Percentiles rank a stretch among this genome's conserved stretches.
phyloP scores from a whole-genome alignment of 1,140 invertebrate genomes.

The Pinna nobilis region DNA sequence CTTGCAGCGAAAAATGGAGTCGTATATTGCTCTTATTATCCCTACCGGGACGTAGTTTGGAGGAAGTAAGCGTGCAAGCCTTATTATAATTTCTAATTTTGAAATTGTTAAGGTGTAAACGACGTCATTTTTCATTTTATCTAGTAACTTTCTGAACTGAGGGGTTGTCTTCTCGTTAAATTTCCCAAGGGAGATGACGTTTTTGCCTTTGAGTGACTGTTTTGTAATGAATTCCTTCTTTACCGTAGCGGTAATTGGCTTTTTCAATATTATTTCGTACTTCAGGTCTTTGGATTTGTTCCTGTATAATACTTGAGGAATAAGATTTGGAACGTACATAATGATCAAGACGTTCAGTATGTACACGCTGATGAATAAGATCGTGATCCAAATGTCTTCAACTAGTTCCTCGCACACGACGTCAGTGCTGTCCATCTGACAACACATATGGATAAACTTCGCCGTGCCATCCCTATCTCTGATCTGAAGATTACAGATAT shows the following conservation, averaged over 20 bases:
- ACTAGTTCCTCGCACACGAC: conserved; percentile 43
- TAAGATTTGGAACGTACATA: conserved; percentile 52
- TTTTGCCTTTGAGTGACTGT: not conserved
- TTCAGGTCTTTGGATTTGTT: conserved; percentile 8
- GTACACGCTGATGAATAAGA: conserved; percentile 46
- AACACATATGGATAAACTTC: conserved; percentile 55
- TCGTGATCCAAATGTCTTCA: conserved; percentile 48
- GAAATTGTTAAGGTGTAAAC: conserved; percentile 32
- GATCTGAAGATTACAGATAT: conserved; percentile 56
- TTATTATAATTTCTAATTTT: conserved; percentile 44
- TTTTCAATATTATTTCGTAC: conserved; percentile 19
- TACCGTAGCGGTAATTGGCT: not conserved
- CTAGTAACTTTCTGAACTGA: conserved; percentile 13
- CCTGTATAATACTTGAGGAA: conserved; percentile 49
- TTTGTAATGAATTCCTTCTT: not conserved
- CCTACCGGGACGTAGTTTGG: conserved; percentile 49
- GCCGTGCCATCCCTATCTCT: conserved; percentile 39
- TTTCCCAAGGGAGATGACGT: conserved; percentile 39
- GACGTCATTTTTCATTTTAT: conserved; percentile 27
- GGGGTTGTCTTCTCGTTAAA: conserved; percentile 29
- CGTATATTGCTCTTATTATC: conserved; percentile 47
- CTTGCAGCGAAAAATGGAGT: conserved; percentile 53
- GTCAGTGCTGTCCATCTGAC: conserved; percentile 31
- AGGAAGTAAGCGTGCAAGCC: conserved; percentile 40
- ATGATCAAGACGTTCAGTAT: conserved; percentile 52